Evolutionary conservation across 2,888 invertebrate species (phyloP).

Genomic region (Acleris holmiana): DNA sequence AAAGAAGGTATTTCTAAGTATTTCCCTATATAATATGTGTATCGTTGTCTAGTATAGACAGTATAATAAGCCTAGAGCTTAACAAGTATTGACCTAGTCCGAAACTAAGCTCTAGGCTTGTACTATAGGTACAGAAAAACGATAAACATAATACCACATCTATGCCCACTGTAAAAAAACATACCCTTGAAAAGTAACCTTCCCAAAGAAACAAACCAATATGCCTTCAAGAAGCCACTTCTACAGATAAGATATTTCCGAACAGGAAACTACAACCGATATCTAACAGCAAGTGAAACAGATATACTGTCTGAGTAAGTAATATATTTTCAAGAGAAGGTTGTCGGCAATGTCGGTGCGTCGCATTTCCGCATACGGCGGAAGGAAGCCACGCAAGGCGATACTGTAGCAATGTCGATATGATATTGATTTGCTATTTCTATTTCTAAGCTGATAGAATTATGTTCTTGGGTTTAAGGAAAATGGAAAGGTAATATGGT

Average conservation of each 20-base stretch:
- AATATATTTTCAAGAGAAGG: conserved; percentile 20
- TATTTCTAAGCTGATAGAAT: background rate
- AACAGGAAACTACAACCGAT: conserved; percentile 5
- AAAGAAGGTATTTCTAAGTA: too few species aligned
- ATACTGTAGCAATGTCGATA: conserved; percentile 29
- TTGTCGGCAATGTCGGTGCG: conserved; percentile 1
- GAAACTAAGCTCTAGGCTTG: too few species aligned
- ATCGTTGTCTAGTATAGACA: too few species aligned
- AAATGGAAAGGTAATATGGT: too few species aligned
- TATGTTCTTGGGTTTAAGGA: too few species aligned
- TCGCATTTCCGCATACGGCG: conserved; percentile 12
- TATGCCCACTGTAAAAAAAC: too few species aligned
- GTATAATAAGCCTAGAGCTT: too few species aligned
- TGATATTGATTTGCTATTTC: conserved; percentile 28
- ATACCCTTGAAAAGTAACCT: too few species aligned
- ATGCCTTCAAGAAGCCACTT: background rate
- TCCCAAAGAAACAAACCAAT: background rate
- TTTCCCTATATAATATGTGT: too few species aligned
- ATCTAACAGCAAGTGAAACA: conserved; percentile 9
- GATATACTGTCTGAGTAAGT: background rate
- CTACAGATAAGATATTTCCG: background rate
- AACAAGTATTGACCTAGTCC: too few species aligned
- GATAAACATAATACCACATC: too few species aligned
- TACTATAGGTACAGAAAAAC: too few species aligned
- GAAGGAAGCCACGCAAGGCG: conserved; percentile 37